phyloP scores from a whole-genome alignment of 2,113 vertebrate species.

The Rhinichthys klamathensis region DNA sequence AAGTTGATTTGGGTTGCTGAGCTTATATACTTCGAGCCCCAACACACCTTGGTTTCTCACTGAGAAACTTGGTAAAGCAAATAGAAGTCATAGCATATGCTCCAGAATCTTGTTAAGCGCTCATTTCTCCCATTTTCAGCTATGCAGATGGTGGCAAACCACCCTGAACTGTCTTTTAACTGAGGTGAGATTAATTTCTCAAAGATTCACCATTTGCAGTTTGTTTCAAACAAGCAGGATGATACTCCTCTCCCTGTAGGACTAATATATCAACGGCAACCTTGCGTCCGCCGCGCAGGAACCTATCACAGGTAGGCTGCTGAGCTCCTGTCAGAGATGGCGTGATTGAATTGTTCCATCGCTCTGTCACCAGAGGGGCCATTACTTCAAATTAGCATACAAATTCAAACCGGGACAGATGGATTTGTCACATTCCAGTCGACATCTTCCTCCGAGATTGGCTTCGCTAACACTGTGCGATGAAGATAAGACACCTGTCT shows the following conservation, averaged over 20 bases:
- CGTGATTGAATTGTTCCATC: constrained; percentile 83
- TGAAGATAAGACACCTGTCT: constrained; percentile 83
- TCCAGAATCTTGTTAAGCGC: not conserved
- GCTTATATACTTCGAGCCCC: too few relatives aligned
- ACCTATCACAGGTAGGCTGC: constrained; percentile 69
- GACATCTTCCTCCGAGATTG: constrained; percentile 79
- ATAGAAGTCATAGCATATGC: not conserved
- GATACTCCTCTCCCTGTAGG: constrained; percentile 67
- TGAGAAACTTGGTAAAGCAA: not conserved
- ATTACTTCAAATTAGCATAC: constrained; percentile 87
- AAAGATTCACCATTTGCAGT: constrained; percentile 58
- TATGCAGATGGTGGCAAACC: constrained; percentile 51
- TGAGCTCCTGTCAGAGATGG: constrained; percentile 77
- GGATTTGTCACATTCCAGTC: constrained; percentile 83
- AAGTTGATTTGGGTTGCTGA: too few relatives aligned
- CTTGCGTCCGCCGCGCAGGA: constrained; percentile 65
- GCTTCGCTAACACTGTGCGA: constrained; percentile 74
- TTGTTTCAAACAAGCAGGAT: constrained; percentile 70
- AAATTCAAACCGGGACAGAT: constrained; percentile 85
- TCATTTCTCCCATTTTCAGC: constrained; percentile 47
- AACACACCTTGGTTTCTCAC: not conserved
- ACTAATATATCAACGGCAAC: constrained; percentile 75
- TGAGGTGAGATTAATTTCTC: constrained; percentile 64
- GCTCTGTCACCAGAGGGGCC: constrained; percentile 81
- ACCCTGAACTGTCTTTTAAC: constrained; percentile 61